phyloP scores from a whole-genome alignment of 1,140 invertebrate genomes.

The Psilanteris sp. region DNA sequence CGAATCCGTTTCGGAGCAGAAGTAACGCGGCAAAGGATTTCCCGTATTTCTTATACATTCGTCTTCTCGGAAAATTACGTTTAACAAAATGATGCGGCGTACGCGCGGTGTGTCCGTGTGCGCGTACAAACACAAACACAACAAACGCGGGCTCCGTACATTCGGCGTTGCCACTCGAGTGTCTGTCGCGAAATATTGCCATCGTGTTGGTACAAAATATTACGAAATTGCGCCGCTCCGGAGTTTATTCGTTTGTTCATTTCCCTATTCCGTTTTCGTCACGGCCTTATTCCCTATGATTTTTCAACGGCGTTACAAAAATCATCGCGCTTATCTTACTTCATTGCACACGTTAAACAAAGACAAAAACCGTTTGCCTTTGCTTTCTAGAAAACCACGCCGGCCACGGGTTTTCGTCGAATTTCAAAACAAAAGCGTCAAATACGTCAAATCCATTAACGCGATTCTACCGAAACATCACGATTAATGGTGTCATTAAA shows the following conservation, averaged over 20 bases:
- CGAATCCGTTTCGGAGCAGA: conserved; percentile 54
- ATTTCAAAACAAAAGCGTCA: no score
- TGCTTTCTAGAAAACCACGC: no score
- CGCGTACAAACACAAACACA: not conserved
- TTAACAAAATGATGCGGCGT: conserved; percentile 49
- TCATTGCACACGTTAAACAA: not conserved
- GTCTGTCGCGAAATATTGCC: conserved; percentile 58
- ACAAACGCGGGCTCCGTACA: conserved; percentile 12
- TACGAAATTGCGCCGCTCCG: conserved; percentile 48
- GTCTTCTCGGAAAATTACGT: conserved; percentile 47
- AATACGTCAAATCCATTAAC: no score
- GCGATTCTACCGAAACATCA: no score
- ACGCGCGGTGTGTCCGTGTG: not conserved
- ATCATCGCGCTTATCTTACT: no score
- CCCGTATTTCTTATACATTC: conserved; percentile 29
- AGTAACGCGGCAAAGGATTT: conserved; percentile 55
- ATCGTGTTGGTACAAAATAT: conserved; percentile 57
- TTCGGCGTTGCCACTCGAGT: conserved; percentile 53
- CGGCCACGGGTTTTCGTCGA: no score
- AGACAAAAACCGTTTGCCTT: no score
- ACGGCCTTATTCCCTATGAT: conserved; percentile 10
- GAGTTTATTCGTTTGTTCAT: conserved; percentile 48
- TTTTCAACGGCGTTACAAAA: no score
- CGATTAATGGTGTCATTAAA: no score
- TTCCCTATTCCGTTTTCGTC: conserved; percentile 44